Conservation (phyloP, 2,797 vertebrate genomes). For the Dromococcyx pavoninus region DNA sequence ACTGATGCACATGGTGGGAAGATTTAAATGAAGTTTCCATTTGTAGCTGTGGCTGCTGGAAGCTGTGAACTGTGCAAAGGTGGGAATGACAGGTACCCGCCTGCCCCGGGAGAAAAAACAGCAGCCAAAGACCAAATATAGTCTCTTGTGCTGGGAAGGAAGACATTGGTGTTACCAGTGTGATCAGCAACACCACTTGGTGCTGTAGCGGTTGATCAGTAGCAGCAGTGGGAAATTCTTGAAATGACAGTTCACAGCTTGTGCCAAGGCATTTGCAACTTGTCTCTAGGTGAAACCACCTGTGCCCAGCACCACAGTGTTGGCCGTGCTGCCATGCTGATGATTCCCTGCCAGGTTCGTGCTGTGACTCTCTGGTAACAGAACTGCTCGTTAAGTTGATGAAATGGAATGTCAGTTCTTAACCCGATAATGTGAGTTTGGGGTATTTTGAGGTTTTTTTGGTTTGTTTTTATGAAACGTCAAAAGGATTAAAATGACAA, state of each 20-base stretch:
- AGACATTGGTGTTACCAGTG: too few relatives aligned
- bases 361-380: neutral
- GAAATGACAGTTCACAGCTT: neutral
- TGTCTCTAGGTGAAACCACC: neutral
- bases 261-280: neutral
- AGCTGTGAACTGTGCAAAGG: neutral
- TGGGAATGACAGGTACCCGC: neutral
- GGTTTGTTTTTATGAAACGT: neutral
- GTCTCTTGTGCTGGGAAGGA: neutral
- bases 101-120: neutral
- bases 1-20: neutral
- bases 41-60: neutral
- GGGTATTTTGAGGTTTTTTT: neutral
- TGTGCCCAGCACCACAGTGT: neutral
- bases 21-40: neutral
- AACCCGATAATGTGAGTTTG: neutral
- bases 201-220: neutral
- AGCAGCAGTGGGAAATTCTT: neutral
- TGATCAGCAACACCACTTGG: accelerated
- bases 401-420: neutral
- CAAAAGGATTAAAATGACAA: neutral
- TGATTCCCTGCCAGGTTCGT: neutral
- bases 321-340: neutral
- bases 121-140: neutral
- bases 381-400: neutral